Evolutionary conservation across 2,113 vertebrate species (phyloP).

Genomic region (Channa maculata): DNA sequence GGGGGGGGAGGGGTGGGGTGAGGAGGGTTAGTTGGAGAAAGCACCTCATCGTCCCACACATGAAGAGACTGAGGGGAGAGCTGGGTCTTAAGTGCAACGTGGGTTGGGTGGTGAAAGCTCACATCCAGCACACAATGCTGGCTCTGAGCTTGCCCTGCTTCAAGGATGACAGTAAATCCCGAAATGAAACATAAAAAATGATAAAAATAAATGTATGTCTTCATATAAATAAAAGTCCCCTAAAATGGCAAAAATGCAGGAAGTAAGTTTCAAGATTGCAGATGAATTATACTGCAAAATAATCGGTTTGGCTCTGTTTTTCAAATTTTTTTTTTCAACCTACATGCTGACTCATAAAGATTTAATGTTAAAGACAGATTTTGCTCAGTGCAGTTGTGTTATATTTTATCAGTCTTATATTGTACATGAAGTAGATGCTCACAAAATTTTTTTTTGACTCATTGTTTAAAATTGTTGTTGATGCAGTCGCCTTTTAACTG

Average conservation of each 20-base stretch:
- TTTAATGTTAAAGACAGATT: no score
- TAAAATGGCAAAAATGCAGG: not conserved
- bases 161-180: not conserved
- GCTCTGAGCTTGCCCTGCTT: not conserved
- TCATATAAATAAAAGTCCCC: not conserved
- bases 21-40: constrained; percentile 11
- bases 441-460: no score
- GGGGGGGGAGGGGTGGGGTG: not conserved
- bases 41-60: constrained; percentile 48
- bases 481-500: no score
- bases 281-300: not conserved
- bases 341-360: no score
- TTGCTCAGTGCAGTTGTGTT: no score
- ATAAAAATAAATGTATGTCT: not conserved
- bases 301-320: no score
- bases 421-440: no score
- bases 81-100: constrained; percentile 25
- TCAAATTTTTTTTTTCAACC: no score
- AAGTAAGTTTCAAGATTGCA: no score
- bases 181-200: not conserved
- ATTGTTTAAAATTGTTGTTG: no score
- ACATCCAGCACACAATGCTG: not conserved
- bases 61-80: constrained; percentile 59
- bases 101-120: constrained; percentile 10
- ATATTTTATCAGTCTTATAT: no score